Evolutionary conservation across 37 sponge, comb jelly and placozoan genomes (phyloP), one percentile per base, ranked within the genome.

Genomic region (Crambe crambe): DNA sequence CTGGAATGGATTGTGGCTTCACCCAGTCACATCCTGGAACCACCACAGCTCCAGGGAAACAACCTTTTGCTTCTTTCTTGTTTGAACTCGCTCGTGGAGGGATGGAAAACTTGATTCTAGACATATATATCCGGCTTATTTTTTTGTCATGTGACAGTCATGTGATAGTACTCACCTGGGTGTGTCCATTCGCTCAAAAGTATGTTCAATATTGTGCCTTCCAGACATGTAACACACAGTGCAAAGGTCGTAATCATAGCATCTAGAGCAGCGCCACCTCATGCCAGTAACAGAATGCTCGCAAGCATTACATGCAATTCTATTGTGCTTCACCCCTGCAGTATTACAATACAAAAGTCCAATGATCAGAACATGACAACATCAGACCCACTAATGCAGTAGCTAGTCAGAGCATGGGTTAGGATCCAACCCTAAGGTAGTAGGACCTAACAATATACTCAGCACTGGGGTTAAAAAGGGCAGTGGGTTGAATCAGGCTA

Each of bases 161-260:
- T 63, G 0, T 81, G 42, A 31, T 39, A 17, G n/a, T 69, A 30
- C 58, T 10, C 18, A 3, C 27, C 26, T 90, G 79, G 2, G 58
- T n/a, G n/a, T n/a, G n/a, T n/a, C n/a, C n/a, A n/a, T 51, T 79
- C 86, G 70, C 5, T 66, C 43, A 78, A 95, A 95, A 8, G 43
- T 21, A 76, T 95, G 96, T 41, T 81, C 77, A 2, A 81, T 22
- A 25, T 74, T 76, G 83, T 95, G 96, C 65, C 86, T 92, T 31
- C 73, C 90, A 9, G 71, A 70, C 83, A 81, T 83, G 85, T 95
- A 95, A 72, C 96, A 95, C 32, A 37, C 37, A 20, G 82, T 84
- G 58, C 96, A 95, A 27, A 95, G 73, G 67, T 94, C 84, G 70
- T 76, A 94, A 23, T 89, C 95, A n/a, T 68, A 73, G 82, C 95